Evolutionary conservation across 2,888 invertebrate species (phyloP).

Genomic region (Zele albiditarsus): DNA sequence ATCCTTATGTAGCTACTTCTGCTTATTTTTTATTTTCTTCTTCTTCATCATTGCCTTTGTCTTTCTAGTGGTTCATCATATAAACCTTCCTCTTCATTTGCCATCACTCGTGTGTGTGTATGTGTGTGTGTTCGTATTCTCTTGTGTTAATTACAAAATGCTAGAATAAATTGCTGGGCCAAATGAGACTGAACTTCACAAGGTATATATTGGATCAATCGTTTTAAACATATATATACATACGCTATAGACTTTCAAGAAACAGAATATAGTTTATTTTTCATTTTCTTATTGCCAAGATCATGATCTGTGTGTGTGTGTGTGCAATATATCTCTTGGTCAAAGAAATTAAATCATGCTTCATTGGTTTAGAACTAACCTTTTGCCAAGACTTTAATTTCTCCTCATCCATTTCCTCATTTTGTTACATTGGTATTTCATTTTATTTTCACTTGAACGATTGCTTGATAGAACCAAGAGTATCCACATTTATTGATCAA

Average conservation of each 20-base stretch:
- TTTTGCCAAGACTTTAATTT: constrained; percentile 13
- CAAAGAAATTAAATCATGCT: constrained; percentile 21
- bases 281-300: constrained; percentile 6
- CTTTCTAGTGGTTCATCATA: constrained; percentile 5
- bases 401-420: background rate
- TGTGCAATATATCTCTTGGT: background rate
- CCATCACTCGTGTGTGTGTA: constrained; percentile 48
- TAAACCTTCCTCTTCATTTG: constrained; percentile 18
- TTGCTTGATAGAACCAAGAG: constrained; percentile 56
- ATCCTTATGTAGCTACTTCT: constrained; percentile 44
- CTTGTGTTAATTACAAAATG: constrained; percentile 69
- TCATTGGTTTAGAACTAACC: background rate
- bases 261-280: background rate
- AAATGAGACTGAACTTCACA: constrained; percentile 54
- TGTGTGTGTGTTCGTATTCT: constrained; percentile 42
- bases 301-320: constrained; percentile 17
- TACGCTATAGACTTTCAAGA: background rate
- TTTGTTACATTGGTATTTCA: constrained; percentile 45
- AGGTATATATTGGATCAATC: background rate
- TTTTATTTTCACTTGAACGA: constrained; percentile 54
- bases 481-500: constrained; percentile 40
- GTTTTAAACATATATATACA: too few relatives aligned
- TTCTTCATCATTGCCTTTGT: constrained; percentile 26
- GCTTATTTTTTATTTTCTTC: constrained; percentile 47
- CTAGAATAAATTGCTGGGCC: constrained; percentile 67